phyloP scores from a whole-genome alignment of 2,888 invertebrate species.

The Xestia xanthographa region DNA sequence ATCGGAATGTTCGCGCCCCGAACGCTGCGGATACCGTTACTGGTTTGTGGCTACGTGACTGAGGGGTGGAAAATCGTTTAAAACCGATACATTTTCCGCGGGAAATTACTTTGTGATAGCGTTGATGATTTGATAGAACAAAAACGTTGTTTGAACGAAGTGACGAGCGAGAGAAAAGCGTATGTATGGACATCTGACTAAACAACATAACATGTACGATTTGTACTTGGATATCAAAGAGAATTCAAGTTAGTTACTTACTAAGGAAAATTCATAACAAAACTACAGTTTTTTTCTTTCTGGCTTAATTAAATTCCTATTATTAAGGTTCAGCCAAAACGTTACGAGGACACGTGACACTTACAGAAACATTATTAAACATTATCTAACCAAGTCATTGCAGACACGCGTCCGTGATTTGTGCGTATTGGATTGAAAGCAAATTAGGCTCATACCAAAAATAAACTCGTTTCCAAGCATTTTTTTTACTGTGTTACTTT shows the following conservation, averaged over 20 bases:
- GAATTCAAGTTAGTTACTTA: too few species aligned
- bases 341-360: not conserved
- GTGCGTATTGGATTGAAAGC: not conserved
- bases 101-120: constrained; percentile 7
- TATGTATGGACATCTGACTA: rapidly evolving
- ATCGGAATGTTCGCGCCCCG: constrained; percentile 25
- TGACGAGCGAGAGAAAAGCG: not conserved
- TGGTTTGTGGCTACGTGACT: constrained; percentile 40
- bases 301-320: not conserved
- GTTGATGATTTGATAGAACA: not conserved
- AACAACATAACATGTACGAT: not conserved
- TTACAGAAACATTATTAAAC: not conserved
- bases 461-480: not conserved
- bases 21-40: constrained; percentile 36
- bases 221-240: not conserved
- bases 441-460: not conserved
- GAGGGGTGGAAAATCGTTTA: constrained; percentile 24
- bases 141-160: not conserved
- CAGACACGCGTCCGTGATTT: not conserved
- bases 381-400: not conserved
- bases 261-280: not conserved
- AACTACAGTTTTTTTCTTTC: too few species aligned
- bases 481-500: not conserved
- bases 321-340: not conserved
- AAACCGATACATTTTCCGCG: constrained; percentile 3